Percentiles rank a stretch among this genome's conserved stretches.
Evolutionary conservation across 53 echinoderm and acorn worm genomes (phyloP).

Genomic region (Echinometra lucunter): DNA sequence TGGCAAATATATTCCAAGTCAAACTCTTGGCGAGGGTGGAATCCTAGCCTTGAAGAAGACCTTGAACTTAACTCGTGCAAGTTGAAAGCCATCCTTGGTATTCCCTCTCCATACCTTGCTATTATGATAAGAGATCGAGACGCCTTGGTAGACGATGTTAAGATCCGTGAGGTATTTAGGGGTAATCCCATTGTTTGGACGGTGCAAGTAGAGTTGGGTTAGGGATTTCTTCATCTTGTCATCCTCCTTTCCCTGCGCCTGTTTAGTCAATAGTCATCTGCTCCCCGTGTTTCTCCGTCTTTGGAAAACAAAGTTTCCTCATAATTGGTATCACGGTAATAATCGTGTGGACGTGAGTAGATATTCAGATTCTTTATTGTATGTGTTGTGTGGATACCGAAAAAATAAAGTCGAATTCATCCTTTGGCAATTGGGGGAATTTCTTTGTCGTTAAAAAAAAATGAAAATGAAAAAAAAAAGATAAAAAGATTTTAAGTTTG

Average conservation of each 20-base stretch:
- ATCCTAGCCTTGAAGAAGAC: conserved; percentile 3
- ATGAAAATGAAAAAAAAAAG: too few species aligned
- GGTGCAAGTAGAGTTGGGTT: conserved; percentile 27
- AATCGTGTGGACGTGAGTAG: not conserved
- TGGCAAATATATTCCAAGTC: not conserved
- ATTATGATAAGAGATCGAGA: conserved; percentile 22
- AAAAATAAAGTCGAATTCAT: not conserved
- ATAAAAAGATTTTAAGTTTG: too few species aligned
- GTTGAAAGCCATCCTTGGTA: not conserved
- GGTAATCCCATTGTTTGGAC: conserved; percentile 26
- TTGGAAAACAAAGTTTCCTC: not conserved
- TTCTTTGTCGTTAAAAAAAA: not conserved
- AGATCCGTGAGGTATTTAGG: not conserved
- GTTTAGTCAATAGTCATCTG: not conserved
- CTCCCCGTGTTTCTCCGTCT: not conserved
- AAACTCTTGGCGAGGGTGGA: not conserved
- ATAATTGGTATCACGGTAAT: not conserved
- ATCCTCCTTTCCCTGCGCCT: not conserved
- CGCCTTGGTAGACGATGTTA: conserved; percentile 30
- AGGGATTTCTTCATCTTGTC: conserved; percentile 11
- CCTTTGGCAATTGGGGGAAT: not conserved
- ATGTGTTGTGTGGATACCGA: too few species aligned
- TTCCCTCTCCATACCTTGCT: not conserved
- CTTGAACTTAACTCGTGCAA: conserved; percentile 28
- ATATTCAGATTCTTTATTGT: too few species aligned